A percentile compares a stretch with the other conserved stretches of the same genome.
These are phyloP conservation scores for Lepeophtheirus salmonis DNA, from an alignment of 1,140 invertebrate genomes.

Conservation along the genomic window DNA sequence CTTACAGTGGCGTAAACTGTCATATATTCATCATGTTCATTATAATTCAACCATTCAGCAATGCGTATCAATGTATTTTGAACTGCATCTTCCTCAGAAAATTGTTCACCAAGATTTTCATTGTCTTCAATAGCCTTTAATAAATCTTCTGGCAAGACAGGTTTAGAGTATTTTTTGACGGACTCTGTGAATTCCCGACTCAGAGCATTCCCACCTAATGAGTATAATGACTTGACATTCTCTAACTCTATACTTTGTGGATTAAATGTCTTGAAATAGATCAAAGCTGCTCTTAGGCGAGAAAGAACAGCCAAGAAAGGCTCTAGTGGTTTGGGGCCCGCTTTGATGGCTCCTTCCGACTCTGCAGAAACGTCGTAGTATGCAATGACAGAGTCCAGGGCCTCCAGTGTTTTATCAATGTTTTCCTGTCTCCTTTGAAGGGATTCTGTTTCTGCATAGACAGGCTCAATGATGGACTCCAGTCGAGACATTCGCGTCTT, in stretches of 20 bases:
- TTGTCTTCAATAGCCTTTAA: constrained; percentile 20
- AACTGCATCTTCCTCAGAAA: constrained; percentile 37
- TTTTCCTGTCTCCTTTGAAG: constrained; percentile 70
- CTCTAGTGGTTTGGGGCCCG: constrained; percentile 48
- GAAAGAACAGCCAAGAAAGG: constrained; percentile 60
- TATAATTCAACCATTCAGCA: constrained; percentile 58
- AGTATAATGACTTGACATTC: constrained; percentile 48
- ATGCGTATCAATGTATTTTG: constrained; percentile 52
- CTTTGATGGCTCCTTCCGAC: constrained; percentile 54
- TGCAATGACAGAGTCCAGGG: constrained; percentile 67
- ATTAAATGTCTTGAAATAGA: constrained; percentile 82
- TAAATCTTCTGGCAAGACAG: constrained; percentile 49
- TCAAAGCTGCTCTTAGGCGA: constrained; percentile 60
- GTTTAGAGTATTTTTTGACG: constrained; percentile 61
- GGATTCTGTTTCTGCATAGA: constrained; percentile 85
- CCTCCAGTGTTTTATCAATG: constrained; percentile 44
- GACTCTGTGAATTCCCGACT: constrained; percentile 71
- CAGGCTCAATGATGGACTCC: constrained; percentile 77
- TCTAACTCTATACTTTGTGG: constrained; percentile 79
- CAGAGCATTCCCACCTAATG: constrained; percentile 44
- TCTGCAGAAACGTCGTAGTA: constrained; percentile 73
- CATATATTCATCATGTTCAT: constrained; percentile 54
- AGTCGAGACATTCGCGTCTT: constrained; percentile 69
- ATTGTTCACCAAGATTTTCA: constrained; percentile 28
- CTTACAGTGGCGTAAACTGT: constrained; percentile 45